Base-by-base conservation (phyloP, 2,888 invertebrate species). In the Coleophora deauratella region DNA sequence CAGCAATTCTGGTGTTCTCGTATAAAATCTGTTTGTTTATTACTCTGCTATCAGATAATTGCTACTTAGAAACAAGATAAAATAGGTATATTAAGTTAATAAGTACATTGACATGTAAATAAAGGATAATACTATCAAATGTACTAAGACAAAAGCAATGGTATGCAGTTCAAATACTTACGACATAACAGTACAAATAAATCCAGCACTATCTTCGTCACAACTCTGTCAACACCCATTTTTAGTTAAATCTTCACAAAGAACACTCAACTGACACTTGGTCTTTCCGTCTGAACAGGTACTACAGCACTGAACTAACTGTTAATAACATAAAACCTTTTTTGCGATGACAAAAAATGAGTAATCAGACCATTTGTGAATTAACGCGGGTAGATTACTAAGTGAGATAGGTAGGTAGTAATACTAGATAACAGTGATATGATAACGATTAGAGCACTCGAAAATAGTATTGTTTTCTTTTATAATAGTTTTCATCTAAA, bases 181-280 rank as follows among this genome's bases (percentile, higher is more conserved):
- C 84, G 71, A 37, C 72, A 70, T 9, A 52, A 49, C 44, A 80
- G 54, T 27, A 76, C 62, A 9, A 69, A 7, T 32, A 80, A 54
- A 54, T 82, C 82, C 63, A 82, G 45, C 14, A 67, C 33, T 31
- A 82, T 68, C 52, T 82, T 81, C 66, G 71, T 70, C 45, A 73
- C 60, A 36, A 79, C 40, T 47, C 50, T 68, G 45, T 74, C 72
- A 45, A 68, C 64, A 15, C 68, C 69, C 79, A 73, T 74, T 44
- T 45, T 52, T 44, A 30, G 33, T 33, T 21, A 42, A 43, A 43
- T 41, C 35, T 40, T 33, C 36, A 48, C 43, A 37, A 34, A 46
- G 10, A 14, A 34, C 34, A 34, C 34, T 8, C 12, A 12, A 14
- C 9, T 10, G 14, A 13, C 12, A n/a, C n/a, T n/a, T n/a, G n/a